Evolutionary conservation across 2,888 invertebrate genomes (phyloP).

Genomic region (Hirtodrosophila trivittata): DNA sequence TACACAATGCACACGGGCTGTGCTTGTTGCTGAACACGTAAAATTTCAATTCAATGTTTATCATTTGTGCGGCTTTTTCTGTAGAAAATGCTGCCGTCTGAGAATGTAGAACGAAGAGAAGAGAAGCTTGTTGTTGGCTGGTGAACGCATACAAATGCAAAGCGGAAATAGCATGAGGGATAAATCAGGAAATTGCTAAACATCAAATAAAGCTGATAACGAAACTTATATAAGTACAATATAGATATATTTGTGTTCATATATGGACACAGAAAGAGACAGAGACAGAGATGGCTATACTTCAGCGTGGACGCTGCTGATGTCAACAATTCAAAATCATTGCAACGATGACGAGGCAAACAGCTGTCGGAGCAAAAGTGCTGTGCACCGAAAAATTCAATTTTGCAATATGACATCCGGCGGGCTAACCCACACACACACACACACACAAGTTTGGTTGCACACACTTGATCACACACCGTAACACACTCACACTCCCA

Average conservation of each 20-base stretch:
- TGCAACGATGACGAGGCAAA: slow-evolving; percentile 74
- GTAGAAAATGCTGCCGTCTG: slow-evolving; percentile 32
- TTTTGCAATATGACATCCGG: slow-evolving; percentile 79
- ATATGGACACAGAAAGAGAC: not conserved
- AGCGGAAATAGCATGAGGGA: slow-evolving; percentile 81
- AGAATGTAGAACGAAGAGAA: no score
- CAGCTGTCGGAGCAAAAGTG: slow-evolving; percentile 65
- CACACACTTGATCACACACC: no score
- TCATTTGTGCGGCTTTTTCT: slow-evolving; percentile 55
- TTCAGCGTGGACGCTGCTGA: slow-evolving; percentile 33
- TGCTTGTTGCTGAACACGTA: slow-evolving; percentile 46
- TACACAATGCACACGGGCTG: slow-evolving; percentile 22
- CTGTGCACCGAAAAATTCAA: slow-evolving; percentile 73
- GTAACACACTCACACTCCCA: slow-evolving; percentile 2
- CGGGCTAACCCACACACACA: slow-evolving; percentile 21
- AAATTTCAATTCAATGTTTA: slow-evolving; percentile 76
- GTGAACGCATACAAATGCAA: slow-evolving; percentile 77
- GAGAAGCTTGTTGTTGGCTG: slow-evolving; percentile 23
- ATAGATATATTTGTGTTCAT: slow-evolving; percentile 14
- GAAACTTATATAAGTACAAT: slow-evolving; percentile 36
- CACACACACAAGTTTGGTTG: not conserved
- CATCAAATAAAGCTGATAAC: slow-evolving; percentile 79
- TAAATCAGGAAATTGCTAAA: slow-evolving; percentile 81
- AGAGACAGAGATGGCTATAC: slow-evolving; percentile 4
- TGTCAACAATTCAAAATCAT: slow-evolving; percentile 77